phyloP scores from a whole-genome alignment of 2,797 vertebrate genomes.

The Aulostomus chinensis region DNA sequence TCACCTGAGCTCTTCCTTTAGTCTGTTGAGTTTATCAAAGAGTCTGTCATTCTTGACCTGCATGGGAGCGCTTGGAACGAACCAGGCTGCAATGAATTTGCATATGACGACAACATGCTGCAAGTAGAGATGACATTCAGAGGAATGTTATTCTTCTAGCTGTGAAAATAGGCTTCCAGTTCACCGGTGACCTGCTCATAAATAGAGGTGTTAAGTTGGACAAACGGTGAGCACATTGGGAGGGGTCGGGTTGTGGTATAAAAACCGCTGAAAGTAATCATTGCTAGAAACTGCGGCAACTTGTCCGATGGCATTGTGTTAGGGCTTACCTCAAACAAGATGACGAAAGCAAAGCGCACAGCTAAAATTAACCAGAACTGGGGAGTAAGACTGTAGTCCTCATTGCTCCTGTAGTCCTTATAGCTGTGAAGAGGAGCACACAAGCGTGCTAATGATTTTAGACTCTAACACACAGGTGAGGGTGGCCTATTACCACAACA shows the following conservation, averaged over 20 bases:
- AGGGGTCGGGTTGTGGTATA: neutral
- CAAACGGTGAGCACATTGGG: no score
- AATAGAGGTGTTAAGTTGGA: no score
- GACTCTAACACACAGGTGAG: neutral
- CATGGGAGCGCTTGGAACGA: conserved; percentile 86
- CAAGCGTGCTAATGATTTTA: neutral
- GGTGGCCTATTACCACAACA: neutral
- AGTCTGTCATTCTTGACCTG: conserved; percentile 85
- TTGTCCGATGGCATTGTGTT: no score
- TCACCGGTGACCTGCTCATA: neutral
- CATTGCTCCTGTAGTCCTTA: conserved; percentile 85
- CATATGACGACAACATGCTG: conserved; percentile 91
- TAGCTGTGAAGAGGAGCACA: conserved; percentile 77
- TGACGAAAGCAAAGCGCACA: conserved; percentile 89
- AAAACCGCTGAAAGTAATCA: neutral
- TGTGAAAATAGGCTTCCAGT: neutral
- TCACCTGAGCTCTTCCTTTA: conserved; percentile 77
- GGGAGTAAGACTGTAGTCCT: conserved; percentile 80
- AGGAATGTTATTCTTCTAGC: conserved; percentile 3
- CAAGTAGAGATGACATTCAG: conserved; percentile 24
- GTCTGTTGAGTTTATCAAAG: conserved; percentile 72
- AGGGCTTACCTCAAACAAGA: conserved; percentile 89
- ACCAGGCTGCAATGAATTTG: conserved; percentile 92
- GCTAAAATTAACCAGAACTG: conserved; percentile 95
- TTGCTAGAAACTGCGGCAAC: no score